Evolutionary conservation across 1,140 invertebrate species (phyloP).

Genomic region (Pseudomyrmex cubaensis): DNA sequence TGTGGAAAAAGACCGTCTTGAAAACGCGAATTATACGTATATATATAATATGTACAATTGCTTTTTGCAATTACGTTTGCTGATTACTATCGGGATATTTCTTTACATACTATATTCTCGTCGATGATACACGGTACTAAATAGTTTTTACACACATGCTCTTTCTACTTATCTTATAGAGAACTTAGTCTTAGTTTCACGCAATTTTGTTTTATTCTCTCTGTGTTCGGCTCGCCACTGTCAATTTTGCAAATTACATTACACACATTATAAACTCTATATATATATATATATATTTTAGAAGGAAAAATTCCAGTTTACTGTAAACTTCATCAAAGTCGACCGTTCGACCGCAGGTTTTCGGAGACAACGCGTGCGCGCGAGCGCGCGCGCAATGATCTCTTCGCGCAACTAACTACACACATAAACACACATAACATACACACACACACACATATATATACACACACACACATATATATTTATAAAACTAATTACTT

Average conservation of each 20-base stretch:
- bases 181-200: conserved; percentile 58
- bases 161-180: not conserved
- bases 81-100: conserved; percentile 21
- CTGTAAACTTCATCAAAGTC: conserved; percentile 41
- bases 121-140: conserved; percentile 69
- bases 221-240: conserved; percentile 76
- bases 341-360: conserved; percentile 63
- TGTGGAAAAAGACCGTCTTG: not conserved
- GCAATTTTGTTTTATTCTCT: conserved; percentile 43
- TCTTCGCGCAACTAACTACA: conserved; percentile 62
- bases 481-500: conserved; percentile 54
- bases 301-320: conserved; percentile 73
- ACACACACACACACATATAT: too few relatives aligned
- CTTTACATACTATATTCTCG: conserved; percentile 14
- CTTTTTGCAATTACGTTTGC: conserved; percentile 26
- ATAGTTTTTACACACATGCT: conserved; percentile 62
- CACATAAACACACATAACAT: too few relatives aligned
- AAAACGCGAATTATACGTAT: not conserved
- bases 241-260: conserved; percentile 76
- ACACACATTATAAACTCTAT: conserved; percentile 63
- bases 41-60: not conserved
- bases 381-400: conserved; percentile 39
- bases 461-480: too few relatives aligned
- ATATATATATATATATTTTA: conserved; percentile 75
- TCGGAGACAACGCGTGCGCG: conserved; percentile 4